Evolutionary conservation across 2,888 invertebrate genomes (phyloP).

Genomic region (Pemphredon lugubris): DNA sequence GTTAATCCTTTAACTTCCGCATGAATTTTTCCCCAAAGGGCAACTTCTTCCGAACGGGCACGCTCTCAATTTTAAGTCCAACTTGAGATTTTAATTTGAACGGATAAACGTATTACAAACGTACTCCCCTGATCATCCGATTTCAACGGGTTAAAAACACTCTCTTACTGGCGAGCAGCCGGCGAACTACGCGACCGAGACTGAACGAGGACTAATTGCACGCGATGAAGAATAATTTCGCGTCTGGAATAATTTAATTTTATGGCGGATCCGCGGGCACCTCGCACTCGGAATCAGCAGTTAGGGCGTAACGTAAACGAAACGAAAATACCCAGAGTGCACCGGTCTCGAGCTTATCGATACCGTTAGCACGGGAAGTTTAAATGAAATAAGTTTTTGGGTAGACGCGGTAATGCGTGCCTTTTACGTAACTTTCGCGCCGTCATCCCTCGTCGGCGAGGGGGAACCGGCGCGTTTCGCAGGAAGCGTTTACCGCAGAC

Average conservation of each 20-base stretch:
- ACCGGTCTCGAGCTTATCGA: conserved; percentile 70
- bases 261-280: background rate
- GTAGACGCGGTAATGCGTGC: conserved; percentile 36
- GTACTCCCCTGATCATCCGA: no score
- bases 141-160: no score
- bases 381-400: conserved; percentile 74
- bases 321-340: conserved; percentile 24
- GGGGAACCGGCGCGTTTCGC: conserved; percentile 52
- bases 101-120: no score
- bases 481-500: conserved; percentile 71
- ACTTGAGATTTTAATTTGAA: no score
- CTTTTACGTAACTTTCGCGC: conserved; percentile 59
- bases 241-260: conserved; percentile 8
- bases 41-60: no score
- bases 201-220: background rate
- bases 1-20: no score
- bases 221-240: background rate
- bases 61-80: no score
- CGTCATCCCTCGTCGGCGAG: no score
- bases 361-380: conserved; percentile 67
- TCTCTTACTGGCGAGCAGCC: background rate
- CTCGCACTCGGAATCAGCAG: conserved; percentile 4
- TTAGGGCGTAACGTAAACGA: background rate
- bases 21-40: no score
- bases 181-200: conserved; percentile 3